Conservation (phyloP, 1,140 invertebrate genomes). For the Atta colombica region DNA sequence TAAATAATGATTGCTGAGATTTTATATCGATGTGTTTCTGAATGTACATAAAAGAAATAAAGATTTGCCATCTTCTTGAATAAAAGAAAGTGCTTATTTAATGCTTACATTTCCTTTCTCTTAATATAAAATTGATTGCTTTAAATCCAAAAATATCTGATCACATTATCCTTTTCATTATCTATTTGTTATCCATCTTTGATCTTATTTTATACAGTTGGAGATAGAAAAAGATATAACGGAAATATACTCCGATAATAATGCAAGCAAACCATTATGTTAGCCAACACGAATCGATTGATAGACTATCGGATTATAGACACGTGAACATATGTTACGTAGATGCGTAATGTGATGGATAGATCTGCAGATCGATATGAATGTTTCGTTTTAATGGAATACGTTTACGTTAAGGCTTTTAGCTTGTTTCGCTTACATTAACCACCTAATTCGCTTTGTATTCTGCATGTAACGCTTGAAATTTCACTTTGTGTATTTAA, state of each 20-base stretch:
- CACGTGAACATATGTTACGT: constrained; percentile 30
- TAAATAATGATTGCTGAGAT: too few relatives aligned
- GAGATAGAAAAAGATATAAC: background rate
- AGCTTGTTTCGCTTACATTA: constrained; percentile 20
- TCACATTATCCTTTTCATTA: too few relatives aligned
- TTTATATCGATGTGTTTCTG: too few relatives aligned
- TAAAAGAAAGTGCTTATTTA: too few relatives aligned
- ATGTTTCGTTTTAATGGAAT: constrained; percentile 11
- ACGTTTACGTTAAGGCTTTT: constrained; percentile 13
- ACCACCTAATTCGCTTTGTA: background rate
- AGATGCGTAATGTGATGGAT: constrained; percentile 25
- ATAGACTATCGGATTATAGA: constrained; percentile 10
- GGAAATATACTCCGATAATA: constrained; percentile 5
- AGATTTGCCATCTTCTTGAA: too few relatives aligned
- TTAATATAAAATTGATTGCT: too few relatives aligned
- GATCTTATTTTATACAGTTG: constrained; percentile 8
- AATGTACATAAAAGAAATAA: too few relatives aligned
- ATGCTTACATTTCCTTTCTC: too few relatives aligned
- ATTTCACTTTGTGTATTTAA: background rate
- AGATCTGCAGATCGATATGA: constrained; percentile 41
- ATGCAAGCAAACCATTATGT: background rate
- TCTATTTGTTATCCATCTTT: background rate
- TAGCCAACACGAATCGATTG: constrained; percentile 13
- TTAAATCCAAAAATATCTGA: too few relatives aligned
- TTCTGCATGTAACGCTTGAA: background rate